Percentiles rank a stretch among this genome's conserved stretches.
Evolutionary conservation across 2,113 vertebrate species (phyloP).

Genomic region (Heterochromis multidens): DNA sequence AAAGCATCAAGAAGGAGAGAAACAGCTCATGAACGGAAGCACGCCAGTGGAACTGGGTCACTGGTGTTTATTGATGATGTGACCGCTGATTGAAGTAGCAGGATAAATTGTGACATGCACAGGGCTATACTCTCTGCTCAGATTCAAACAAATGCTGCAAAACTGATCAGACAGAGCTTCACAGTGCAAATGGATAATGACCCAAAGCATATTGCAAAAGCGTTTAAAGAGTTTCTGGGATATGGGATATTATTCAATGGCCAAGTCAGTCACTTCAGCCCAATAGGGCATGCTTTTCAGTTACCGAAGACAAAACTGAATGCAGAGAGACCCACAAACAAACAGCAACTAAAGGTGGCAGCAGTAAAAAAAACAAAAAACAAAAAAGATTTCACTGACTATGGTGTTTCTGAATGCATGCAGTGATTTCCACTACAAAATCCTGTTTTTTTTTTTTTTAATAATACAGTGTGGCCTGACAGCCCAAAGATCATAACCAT

Average conservation of each 20-base stretch:
- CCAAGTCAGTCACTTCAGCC: too few species aligned
- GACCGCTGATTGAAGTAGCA: neutral
- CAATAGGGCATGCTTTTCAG: neutral
- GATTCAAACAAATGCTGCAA: neutral
- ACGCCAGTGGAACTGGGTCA: neutral
- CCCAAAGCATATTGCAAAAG: neutral
- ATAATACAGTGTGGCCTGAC: neutral
- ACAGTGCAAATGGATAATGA: neutral
- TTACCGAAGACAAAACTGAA: neutral
- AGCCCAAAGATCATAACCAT: neutral
- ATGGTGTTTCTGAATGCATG: neutral
- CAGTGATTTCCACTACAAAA: neutral
- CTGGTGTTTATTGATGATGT: neutral
- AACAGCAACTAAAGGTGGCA: neutral
- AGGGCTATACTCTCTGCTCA: neutral
- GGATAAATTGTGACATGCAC: neutral
- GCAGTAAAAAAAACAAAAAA: neutral
- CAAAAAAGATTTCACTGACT: too few species aligned
- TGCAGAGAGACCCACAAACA: neutral
- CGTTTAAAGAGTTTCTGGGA: neutral
- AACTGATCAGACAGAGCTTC: neutral
- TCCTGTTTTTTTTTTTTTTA: neutral
- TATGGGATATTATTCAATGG: neutral
- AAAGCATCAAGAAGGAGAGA: neutral
- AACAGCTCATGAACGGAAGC: neutral